phyloP scores from a whole-genome alignment of 2,888 invertebrate genomes.

The Agrochola lota region DNA sequence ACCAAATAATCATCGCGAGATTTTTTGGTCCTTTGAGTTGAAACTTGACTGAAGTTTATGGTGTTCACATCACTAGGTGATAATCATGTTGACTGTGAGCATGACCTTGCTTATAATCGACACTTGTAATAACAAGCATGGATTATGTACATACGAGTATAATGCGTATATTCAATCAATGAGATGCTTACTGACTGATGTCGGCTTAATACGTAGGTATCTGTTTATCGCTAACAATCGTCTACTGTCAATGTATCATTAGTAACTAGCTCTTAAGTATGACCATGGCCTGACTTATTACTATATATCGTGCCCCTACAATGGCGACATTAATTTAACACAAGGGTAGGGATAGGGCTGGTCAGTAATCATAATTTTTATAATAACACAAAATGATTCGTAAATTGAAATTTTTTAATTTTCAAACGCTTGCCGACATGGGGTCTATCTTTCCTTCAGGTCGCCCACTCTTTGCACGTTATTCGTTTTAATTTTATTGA shows the following conservation, averaged over 20 bases:
- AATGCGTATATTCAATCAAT: slow-evolving; percentile 39
- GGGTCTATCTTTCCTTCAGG: too few species aligned
- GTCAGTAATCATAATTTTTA: too few species aligned
- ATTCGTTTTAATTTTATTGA: too few species aligned
- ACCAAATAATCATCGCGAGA: background rate
- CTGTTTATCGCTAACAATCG: slow-evolving; percentile 2
- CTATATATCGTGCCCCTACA: too few species aligned
- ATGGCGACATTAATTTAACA: too few species aligned
- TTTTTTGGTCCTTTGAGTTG: slow-evolving; percentile 6
- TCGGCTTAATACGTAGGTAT: background rate
- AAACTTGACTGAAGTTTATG: background rate
- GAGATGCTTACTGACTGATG: slow-evolving; percentile 30
- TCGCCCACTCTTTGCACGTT: too few species aligned
- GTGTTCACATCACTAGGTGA: background rate
- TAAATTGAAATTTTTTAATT: too few species aligned
- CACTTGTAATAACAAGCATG: slow-evolving; percentile 21
- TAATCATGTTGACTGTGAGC: background rate
- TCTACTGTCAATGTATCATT: slow-evolving; percentile 17
- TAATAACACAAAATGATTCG: too few species aligned
- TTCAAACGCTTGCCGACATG: too few species aligned
- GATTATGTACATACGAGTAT: slow-evolving; percentile 13
- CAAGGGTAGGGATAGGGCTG: too few species aligned
- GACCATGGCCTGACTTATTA: background rate
- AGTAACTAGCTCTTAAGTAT: background rate
- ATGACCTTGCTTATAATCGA: slow-evolving; percentile 28